Evolutionary conservation across 2,888 invertebrate genomes (phyloP), one percentile per base, ranked within the genome.

Genomic region (Lucinisca nassula): DNA sequence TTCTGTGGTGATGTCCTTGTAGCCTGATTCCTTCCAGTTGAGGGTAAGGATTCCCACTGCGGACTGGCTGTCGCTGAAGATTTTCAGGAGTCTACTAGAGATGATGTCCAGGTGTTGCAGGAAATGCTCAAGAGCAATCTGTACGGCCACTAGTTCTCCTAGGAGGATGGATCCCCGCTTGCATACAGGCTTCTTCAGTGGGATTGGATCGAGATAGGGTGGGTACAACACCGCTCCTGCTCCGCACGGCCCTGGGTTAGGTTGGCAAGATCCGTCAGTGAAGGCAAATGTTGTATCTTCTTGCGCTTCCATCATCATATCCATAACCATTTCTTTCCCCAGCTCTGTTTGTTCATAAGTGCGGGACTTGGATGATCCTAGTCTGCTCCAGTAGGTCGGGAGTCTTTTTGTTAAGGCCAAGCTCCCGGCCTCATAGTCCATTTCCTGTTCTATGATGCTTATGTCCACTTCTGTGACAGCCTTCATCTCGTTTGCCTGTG

Each of bases 91-190:
- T 51, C 40, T 40, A 10, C 49, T 10, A 10, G 49, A 14, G 0
- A 49, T 35, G 32, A 14, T 24, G n/a, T 70, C 30, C 37, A n/a
- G 17, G 12, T 79, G 67, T n/a, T 67, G 40, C 4, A 79, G 30
- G 49, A 80, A 30, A 40, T 37, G 24, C 21, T 81, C 30, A 8
- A 81, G 74, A 14, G 79, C 58, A 24, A 83, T 79, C 30, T 79
- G 72, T 27, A 82, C 51, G 8, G 82, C 83, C 27, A 83, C 79
- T 21, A 83, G 24, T 74, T 83, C 79, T n/a, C 83, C 83, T 24
- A 78, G 21, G 21, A 83, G 61, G 14, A 83, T 83, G 51, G 78
- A 74, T 27, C 37, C 73, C 24, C n/a, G n/a, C 32, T 58, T 79
- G 67, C 32, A 12, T 67, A 67, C 67, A 67, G 67, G n/a, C n/a